Conservation (phyloP, 2,113 vertebrate species). For the Microtus richardsoni region DNA sequence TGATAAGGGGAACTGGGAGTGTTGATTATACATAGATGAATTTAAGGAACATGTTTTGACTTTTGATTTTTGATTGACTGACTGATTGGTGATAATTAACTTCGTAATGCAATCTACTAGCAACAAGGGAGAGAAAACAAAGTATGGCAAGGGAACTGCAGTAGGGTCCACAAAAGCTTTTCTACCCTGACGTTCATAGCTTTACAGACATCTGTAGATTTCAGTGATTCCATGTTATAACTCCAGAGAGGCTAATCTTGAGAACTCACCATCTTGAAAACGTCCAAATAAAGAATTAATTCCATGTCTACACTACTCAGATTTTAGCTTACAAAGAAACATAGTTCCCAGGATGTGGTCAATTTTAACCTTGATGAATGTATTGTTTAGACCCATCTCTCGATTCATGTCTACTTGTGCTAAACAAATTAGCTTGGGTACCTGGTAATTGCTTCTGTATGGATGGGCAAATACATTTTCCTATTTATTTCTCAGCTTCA, state of each 20-base stretch:
- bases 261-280: not conserved
- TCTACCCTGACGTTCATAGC: not conserved
- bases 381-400: not conserved
- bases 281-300: not conserved
- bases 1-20: not conserved
- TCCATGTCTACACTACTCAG: not conserved
- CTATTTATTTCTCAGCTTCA: not conserved
- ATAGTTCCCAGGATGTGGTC: not conserved
- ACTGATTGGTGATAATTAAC: not conserved
- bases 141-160: not conserved
- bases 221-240: fast-evolving
- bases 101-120: not conserved
- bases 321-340: not conserved
- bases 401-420: not conserved
- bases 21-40: not conserved
- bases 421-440: not conserved
- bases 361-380: not conserved
- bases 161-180: fast-evolving
- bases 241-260: not conserved
- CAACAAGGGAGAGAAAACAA: not conserved
- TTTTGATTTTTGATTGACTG: not conserved
- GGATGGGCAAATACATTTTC: not conserved
- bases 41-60: not conserved
- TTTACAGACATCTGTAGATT: not conserved
- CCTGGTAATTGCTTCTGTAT: not conserved